Evolutionary conservation across 2,113 vertebrate genomes (phyloP), one percentile per base, ranked within the genome.

Genomic region (Tachysurus vachellii): DNA sequence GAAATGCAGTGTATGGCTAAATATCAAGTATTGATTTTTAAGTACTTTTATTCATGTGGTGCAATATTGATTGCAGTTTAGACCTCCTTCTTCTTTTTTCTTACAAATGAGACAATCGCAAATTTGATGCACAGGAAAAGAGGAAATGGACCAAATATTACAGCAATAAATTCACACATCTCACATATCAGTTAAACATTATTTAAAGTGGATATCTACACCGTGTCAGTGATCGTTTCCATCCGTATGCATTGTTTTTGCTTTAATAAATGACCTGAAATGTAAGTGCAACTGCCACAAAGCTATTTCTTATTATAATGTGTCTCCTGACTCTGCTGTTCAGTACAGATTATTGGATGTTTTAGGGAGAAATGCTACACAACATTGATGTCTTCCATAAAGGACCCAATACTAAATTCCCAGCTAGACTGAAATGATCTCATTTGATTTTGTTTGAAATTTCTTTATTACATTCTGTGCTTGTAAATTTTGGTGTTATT

Each of bases 41-140:
- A 76, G 47, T 56, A 64, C 79, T 75, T 85, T 82, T 79, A 50
- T 79, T 80, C 21, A 53, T 85, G 61, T 44, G 77, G 83, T 82
- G 86, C 77, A 87, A 82, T 87, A 85, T 57, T 85, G 66, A 47
- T 84, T 76, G 28, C 62, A 16, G 6, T 61, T 85, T 80, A 64
- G 17, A 77, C 3, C 28, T 42, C 54, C 23, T 79, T 50, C 47
- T 31, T 50, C 42, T 68, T 50, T 23, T 66, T 31, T 68, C 21
- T 75, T 23, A 85, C 76, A 59, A 77, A 26, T 81, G 14, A 82
- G 44, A 76, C 53, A 59, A 83, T 88, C 56, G 23, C 26, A 36
- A 79, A 28, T 47, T 13, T 54, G 11, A 21, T 71, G 61, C 23
- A 87, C 79, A 83, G 36, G 79, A 79, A 36, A 80, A 83, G 8